Evolutionary conservation across 2,113 vertebrate species (phyloP).

Genomic region (Dicrurus megarhynchus): DNA sequence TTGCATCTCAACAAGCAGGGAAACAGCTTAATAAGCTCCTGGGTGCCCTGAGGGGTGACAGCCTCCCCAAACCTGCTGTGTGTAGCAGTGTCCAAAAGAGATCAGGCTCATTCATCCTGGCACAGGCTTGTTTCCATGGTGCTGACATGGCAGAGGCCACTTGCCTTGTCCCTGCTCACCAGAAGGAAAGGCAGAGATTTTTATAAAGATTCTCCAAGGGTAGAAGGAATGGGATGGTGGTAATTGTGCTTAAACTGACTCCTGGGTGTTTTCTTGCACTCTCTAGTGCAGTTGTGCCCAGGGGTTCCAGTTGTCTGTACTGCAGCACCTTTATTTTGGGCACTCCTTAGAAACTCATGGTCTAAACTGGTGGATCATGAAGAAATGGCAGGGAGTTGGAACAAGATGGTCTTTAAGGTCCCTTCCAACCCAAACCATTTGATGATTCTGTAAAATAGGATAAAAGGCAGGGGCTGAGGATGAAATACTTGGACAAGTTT

Average conservation of each 20-base stretch:
- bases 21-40: background rate
- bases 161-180: background rate
- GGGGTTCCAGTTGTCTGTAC: background rate
- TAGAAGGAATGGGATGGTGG: background rate
- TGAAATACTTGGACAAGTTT: background rate
- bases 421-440: background rate
- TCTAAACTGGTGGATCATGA: background rate
- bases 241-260: background rate
- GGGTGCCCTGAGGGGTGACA: background rate
- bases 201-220: background rate
- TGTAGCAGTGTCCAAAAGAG: background rate
- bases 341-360: background rate
- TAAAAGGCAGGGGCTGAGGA: background rate
- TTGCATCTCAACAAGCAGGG: background rate
- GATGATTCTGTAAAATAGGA: background rate
- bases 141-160: rapidly evolving
- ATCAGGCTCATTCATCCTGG: background rate
- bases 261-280: background rate
- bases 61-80: background rate
- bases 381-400: background rate
- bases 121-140: rapidly evolving
- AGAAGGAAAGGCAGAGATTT: background rate
- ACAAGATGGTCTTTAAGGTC: background rate
- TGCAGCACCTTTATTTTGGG: background rate
- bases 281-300: background rate